Evolutionary conservation across 2,113 vertebrate genomes (phyloP).

Genomic region (Acinonyx jubatus): DNA sequence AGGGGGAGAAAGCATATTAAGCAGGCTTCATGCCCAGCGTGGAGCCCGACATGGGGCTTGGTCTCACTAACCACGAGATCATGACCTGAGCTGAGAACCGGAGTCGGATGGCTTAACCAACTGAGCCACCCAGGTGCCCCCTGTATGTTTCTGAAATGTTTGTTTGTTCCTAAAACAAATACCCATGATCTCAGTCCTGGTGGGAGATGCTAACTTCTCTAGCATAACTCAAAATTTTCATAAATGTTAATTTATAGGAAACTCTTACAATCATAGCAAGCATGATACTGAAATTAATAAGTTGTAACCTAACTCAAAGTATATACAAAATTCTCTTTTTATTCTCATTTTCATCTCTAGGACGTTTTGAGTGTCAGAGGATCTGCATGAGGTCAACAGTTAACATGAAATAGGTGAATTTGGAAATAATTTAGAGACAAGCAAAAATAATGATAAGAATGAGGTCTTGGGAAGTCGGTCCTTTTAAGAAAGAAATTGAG

Average conservation of each 20-base stretch:
- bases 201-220: not conserved
- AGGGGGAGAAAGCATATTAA: too few species aligned
- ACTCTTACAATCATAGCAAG: not conserved
- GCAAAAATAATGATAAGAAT: not conserved
- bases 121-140: too few species aligned
- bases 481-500: conserved; percentile 36
- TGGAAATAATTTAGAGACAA: conserved; percentile 3
- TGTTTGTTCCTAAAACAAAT: not conserved
- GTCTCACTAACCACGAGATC: too few species aligned
- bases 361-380: not conserved
- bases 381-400: not conserved
- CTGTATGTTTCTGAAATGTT: not conserved
- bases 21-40: too few species aligned
- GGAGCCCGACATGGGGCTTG: too few species aligned
- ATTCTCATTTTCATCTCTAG: not conserved
- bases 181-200: not conserved
- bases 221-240: conserved; percentile 9
- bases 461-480: not conserved
- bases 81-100: too few species aligned
- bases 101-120: too few species aligned
- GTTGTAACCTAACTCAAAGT: conserved; percentile 11
- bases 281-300: conserved; percentile 23
- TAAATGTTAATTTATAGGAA: not conserved
- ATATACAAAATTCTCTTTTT: not conserved
- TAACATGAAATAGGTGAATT: not conserved